Conservation (phyloP, 2,888 invertebrate species). For the Hypercompe scribonia region DNA sequence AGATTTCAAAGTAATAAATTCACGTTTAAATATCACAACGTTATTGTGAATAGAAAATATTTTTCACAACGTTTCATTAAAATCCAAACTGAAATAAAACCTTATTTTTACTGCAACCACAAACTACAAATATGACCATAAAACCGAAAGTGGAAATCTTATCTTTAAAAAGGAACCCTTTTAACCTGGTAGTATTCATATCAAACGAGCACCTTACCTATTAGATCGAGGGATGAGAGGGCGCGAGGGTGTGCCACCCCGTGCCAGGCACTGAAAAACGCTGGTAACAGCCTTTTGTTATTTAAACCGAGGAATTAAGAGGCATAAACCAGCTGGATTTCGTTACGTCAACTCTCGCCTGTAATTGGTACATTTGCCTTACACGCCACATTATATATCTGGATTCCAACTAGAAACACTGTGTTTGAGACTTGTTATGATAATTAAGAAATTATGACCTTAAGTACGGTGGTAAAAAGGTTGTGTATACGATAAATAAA, state of each 20-base stretch:
- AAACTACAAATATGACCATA: constrained; percentile 30
- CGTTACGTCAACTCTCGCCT: constrained; percentile 47
- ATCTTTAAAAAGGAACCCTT: constrained; percentile 48
- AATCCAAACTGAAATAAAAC: constrained; percentile 10
- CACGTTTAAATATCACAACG: not conserved
- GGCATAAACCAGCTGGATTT: constrained; percentile 49
- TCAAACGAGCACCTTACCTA: constrained; percentile 60
- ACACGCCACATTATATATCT: constrained; percentile 33
- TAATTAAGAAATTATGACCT: not conserved
- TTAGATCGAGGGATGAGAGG: constrained; percentile 63
- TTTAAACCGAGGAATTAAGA: constrained; percentile 78
- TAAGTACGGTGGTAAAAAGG: not conserved
- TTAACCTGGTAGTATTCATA: constrained; percentile 43
- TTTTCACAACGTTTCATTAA: not conserved
- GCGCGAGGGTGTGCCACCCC: constrained; percentile 63
- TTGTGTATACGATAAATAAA: not conserved
- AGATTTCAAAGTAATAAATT: not conserved
- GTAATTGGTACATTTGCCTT: constrained; percentile 64
- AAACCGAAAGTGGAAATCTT: constrained; percentile 47
- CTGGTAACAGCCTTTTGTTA: constrained; percentile 76
- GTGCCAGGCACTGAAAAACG: constrained; percentile 75
- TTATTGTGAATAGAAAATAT: not conserved
- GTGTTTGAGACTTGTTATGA: not conserved
- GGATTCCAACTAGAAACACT: constrained; percentile 4
- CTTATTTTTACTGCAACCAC: constrained; percentile 15